Evolutionary conservation across 64 coral and sea anemone genomes (phyloP), one percentile per base, ranked within the genome.

Genomic region (Orbicella faveolata): DNA sequence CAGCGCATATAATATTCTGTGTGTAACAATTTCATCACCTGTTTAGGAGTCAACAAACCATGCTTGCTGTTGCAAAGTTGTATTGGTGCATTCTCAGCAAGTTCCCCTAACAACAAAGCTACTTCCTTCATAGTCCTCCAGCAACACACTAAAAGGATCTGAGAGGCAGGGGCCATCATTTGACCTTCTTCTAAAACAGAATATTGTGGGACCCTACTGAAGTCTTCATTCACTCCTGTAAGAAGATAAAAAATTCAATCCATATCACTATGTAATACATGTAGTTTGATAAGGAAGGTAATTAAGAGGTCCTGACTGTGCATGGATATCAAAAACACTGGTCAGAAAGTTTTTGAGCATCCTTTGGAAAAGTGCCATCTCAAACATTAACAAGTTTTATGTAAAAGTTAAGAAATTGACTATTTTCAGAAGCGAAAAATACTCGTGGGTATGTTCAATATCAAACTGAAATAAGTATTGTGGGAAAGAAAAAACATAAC

Each of bases 41-140:
- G 96, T 67, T 79, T 73, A 79, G 73, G 52, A 30, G 76, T 88
- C 34, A 98, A 57, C 53, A 98, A 86, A 30, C 91, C 89, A 39
- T 81, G 76, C 34, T 75, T 73, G 10, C 15, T 44, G 4, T 62
- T 41, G 36, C 15, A 75, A 57, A 55, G 53, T 59, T 84, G 72
- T 13, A 83, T 30, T 9, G 80, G 55, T 44, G 85, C 85, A 89
- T 82, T 81, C n/a, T 98, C 83, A 20, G 90, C 78, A 36, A 98
- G 70, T 63, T 98, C 96, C 61, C 96, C 96, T 52, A 98, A 68
- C 35, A 93, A 86, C 23, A 98, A 61, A 34, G 96, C 94, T 23
- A 98, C 96, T 85, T 98, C 96, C 76, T 98, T 98, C 96, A 98
- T 98, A 10, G 96, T 95, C 68, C 96, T 74, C 96, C 96, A 98